phyloP scores from a whole-genome alignment of 2,888 invertebrate genomes.

The Eupithecia pulchellata region DNA sequence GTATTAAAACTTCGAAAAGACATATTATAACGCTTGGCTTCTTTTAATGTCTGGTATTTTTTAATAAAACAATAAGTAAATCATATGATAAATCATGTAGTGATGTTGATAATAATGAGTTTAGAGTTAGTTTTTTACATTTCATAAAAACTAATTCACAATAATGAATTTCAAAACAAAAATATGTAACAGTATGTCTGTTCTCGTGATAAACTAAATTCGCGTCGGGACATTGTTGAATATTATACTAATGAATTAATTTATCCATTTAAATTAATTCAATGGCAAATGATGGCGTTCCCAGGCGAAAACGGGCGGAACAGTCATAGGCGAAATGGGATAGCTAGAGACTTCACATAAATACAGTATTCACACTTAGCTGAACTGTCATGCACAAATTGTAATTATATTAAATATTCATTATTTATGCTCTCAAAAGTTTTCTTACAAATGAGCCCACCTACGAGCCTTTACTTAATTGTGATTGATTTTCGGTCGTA shows the following conservation, averaged over 20 bases:
- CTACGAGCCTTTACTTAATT: too few relatives aligned
- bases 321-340: constrained; percentile 8
- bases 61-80: background rate
- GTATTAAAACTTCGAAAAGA: background rate
- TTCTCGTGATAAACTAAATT: constrained; percentile 29
- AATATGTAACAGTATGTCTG: background rate
- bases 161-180: background rate
- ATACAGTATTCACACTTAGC: background rate
- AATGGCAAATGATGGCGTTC: constrained; percentile 53
- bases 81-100: too few relatives aligned
- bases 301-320: constrained; percentile 48
- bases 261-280: constrained; percentile 67
- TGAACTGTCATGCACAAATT: background rate
- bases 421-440: too few relatives aligned
- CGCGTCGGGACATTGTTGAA: constrained; percentile 49
- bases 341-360: constrained; percentile 7
- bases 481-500: too few relatives aligned
- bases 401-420: too few relatives aligned
- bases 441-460: background rate
- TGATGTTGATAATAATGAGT: too few relatives aligned
- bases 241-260: constrained; percentile 57
- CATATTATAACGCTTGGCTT: background rate
- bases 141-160: background rate
- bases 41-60: background rate
- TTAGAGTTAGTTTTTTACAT: too few relatives aligned